These are phyloP conservation scores for Ataeniobius toweri DNA, from an alignment of 2,797 vertebrate genomes.

Conservation along the genomic window DNA sequence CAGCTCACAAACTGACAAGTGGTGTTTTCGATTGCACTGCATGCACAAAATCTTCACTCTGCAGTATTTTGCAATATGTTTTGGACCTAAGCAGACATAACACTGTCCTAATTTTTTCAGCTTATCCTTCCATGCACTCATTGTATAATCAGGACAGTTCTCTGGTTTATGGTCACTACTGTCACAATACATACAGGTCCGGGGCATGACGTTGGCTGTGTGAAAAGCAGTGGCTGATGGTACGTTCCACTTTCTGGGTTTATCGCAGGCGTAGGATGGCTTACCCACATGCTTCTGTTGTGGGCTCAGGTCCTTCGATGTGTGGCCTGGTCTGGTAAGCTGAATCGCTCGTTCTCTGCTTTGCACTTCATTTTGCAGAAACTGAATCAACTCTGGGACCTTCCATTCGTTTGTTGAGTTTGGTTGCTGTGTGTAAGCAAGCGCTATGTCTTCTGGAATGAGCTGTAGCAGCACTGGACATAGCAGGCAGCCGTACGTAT, in stretches of 20 bases:
- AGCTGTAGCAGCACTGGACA: slow-evolving; percentile 33
- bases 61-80: slow-evolving; percentile 34
- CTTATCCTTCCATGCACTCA: background rate
- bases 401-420: slow-evolving; percentile 18
- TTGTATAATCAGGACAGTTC: background rate
- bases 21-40: too few relatives aligned
- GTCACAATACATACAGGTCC: slow-evolving; percentile 27
- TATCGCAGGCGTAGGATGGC: background rate
- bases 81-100: slow-evolving; percentile 10
- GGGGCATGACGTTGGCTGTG: background rate
- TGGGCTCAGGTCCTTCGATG: background rate
- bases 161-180: slow-evolving; percentile 15
- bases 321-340: slow-evolving; percentile 10
- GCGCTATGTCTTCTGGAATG: slow-evolving; percentile 21
- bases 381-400: slow-evolving; percentile 12
- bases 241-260: background rate
- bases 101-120: slow-evolving; percentile 12
- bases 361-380: slow-evolving; percentile 24
- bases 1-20: too few relatives aligned
- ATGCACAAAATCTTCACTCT: slow-evolving; percentile 8
- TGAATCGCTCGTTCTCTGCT: slow-evolving; percentile 12
- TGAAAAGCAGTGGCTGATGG: slow-evolving; percentile 28
- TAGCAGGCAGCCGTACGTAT: slow-evolving; percentile 32
- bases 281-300: background rate
- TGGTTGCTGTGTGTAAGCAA: background rate